Evolutionary conservation across 2,113 vertebrate genomes (phyloP).

Genomic region (Chloebia gouldiae): DNA sequence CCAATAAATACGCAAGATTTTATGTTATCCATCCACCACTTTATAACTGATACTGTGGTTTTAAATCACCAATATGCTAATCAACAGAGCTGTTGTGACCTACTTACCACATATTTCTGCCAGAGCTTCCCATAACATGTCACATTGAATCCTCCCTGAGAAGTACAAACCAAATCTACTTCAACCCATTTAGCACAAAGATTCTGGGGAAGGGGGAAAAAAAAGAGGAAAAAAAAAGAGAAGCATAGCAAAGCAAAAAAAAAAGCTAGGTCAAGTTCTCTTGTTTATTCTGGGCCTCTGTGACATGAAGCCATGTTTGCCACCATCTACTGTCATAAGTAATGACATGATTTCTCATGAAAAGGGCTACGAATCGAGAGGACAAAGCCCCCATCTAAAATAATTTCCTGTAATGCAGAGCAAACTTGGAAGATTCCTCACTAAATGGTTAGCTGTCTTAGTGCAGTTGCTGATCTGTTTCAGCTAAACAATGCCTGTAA

Average conservation of each 20-base stretch:
- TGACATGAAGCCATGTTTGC: constrained; percentile 34
- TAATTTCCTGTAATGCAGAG: background rate
- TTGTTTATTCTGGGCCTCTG: constrained; percentile 37
- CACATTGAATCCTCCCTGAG: constrained; percentile 53
- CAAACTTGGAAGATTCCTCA: background rate
- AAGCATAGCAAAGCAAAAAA: constrained; percentile 15
- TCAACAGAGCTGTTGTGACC: constrained; percentile 71
- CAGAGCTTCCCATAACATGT: constrained; percentile 49
- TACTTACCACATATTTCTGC: constrained; percentile 69
- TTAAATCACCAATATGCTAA: constrained; percentile 62
- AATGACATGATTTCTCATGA: constrained; percentile 44
- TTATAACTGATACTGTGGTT: constrained; percentile 39
- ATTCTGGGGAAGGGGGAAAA: background rate
- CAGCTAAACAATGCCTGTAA: background rate
- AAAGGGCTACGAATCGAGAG: constrained; percentile 12
- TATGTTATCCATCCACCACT: background rate
- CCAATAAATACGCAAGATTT: constrained; percentile 3
- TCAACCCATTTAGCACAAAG: constrained; percentile 54
- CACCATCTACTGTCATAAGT: constrained; percentile 16
- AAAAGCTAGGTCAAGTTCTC: constrained; percentile 56
- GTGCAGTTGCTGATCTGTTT: background rate
- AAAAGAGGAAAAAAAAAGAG: background rate
- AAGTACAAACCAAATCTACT: constrained; percentile 46
- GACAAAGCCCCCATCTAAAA: background rate
- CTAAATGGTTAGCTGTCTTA: background rate